Evolutionary conservation across 2,113 vertebrate species (phyloP), one percentile per base, ranked within the genome.

Genomic region (Menura novaehollandiae): DNA sequence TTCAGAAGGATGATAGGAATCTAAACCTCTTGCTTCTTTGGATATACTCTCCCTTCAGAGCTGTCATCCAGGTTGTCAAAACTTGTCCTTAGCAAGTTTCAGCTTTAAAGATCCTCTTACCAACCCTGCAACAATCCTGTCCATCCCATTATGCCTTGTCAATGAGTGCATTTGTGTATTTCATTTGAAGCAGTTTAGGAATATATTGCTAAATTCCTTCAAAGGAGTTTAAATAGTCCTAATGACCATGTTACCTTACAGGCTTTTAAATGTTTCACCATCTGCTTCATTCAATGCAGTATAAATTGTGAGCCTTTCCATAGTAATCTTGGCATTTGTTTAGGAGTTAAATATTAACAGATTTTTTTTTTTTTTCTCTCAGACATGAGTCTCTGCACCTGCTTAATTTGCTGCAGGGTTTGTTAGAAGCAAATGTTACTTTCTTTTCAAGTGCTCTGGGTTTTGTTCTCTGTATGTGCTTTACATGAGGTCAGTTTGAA

Each of bases 211-310:
- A 8, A 83, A 85, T 86, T 92, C 76, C 79, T 96, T 81, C 66
- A 91, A 85, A 79, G 90, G 71, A 91, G 91, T 90, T 89, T 69
- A 85, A 96, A 67, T 83, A 88, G 43, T 89, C 63, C 85, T 94
- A 88, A 95, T 96, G 93, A 69, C 88, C 89, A 21, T 93, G 62
- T 89, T 94, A 85, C 91, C 88, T 96, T 94, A 74, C 51, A 91
- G 81, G 51, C 91, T 53, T 91, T 85, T 71, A 43, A 88, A 69
- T 53, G 62, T 78, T 93, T 87, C 88, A 43, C 76, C 91, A 95
- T 90, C 88, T 96, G 91, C 76, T 90, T 30, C 35, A 49, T 86
- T 94, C 79, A 87, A 22, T 60, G 68, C 35, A 28, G 62, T 41
- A 68, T 68, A 73, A 91, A 91, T 86, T 80, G 79, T 82, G 69